Evolutionary conservation across 2,113 vertebrate species (phyloP).

Genomic region (Marmota monax): DNA sequence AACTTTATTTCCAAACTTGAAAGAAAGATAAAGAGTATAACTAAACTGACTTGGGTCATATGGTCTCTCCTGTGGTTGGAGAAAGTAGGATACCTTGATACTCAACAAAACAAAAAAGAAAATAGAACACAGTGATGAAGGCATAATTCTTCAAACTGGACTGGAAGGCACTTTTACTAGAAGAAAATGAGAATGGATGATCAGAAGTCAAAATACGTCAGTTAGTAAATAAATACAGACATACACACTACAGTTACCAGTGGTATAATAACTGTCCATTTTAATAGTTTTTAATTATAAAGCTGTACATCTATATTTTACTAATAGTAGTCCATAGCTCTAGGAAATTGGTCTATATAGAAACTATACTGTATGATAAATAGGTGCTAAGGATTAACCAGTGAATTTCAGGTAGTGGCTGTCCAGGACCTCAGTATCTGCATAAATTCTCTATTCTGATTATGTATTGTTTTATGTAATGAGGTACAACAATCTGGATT

Average conservation of each 20-base stretch:
- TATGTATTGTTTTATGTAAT: too few species aligned
- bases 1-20: slow-evolving; percentile 6
- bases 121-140: not conserved
- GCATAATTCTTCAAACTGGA: not conserved
- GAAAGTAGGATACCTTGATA: not conserved
- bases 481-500: too few species aligned
- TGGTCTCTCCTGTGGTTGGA: not conserved
- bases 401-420: not conserved
- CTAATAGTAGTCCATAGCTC: not conserved
- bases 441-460: not conserved
- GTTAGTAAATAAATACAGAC: not conserved
- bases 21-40: not conserved
- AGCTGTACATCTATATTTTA: not conserved
- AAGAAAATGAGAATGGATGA: not conserved
- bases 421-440: not conserved
- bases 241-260: not conserved
- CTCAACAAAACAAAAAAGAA: not conserved
- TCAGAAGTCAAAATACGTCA: not conserved
- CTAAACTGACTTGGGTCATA: not conserved
- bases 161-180: not conserved
- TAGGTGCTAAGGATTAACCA: not conserved
- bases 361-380: not conserved
- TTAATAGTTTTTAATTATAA: not conserved
- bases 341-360: not conserved
- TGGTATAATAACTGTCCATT: not conserved